A percentile compares a stretch with the other conserved stretches of the same genome.
These are phyloP conservation scores for Drosophila subobscura DNA, from an alignment of 1,140 invertebrate species.

Conservation along the genomic window DNA sequence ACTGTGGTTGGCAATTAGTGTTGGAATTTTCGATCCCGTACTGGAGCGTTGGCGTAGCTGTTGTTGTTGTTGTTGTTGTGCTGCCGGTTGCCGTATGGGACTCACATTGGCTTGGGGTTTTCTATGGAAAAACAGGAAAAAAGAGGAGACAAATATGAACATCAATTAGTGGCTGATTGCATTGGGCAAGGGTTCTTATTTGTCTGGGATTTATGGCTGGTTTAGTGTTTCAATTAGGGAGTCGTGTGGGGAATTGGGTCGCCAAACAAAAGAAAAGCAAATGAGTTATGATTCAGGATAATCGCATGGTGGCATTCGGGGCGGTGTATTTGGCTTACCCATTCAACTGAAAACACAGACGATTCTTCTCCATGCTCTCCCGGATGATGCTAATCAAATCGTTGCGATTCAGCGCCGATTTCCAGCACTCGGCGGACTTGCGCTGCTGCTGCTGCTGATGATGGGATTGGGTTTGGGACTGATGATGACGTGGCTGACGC, in stretches of 20 bases:
- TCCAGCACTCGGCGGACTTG: constrained; percentile 81
- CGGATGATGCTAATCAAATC: constrained; percentile 94
- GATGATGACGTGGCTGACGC: constrained; percentile 69
- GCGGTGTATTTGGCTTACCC: constrained; percentile 85
- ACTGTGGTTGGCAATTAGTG: constrained; percentile 78
- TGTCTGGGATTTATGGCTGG: background rate
- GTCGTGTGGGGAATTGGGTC: background rate
- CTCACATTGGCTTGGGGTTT: constrained; percentile 84
- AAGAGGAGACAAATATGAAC: background rate
- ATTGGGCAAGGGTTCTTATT: background rate
- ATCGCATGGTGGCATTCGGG: too few relatives aligned
- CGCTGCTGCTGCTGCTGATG: constrained; percentile 57
- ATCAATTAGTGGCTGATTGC: constrained; percentile 20
- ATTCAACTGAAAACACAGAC: constrained; percentile 91
- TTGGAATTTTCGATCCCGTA: constrained; percentile 83
- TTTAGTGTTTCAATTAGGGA: constrained; percentile 4
- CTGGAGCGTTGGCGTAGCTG: constrained; percentile 80
- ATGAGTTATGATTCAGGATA: background rate
- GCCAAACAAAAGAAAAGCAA: constrained; percentile 16
- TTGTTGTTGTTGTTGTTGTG: constrained; percentile 73
- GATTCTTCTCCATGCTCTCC: constrained; percentile 96
- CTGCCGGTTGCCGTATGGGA: constrained; percentile 80
- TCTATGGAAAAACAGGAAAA: constrained; percentile 50
- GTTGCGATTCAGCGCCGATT: constrained; percentile 89
- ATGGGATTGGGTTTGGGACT: constrained; percentile 40